These are phyloP conservation scores for Cetonia aurata DNA, from an alignment of 2,888 invertebrate genomes.

Conservation along the genomic window DNA sequence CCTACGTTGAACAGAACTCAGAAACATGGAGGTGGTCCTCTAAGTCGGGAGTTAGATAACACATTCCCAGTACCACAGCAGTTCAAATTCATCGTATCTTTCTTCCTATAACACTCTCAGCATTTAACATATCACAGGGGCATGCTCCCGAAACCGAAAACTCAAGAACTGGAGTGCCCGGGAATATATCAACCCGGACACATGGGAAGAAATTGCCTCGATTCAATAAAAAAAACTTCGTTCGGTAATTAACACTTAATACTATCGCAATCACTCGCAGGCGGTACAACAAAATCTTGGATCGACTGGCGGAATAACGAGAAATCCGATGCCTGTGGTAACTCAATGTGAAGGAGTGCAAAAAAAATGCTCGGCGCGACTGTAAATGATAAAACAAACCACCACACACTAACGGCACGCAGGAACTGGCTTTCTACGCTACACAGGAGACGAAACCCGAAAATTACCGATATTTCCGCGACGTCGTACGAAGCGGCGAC, in stretches of 20 bases:
- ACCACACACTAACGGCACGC: slow-evolving; percentile 54
- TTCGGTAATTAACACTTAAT: slow-evolving; percentile 5
- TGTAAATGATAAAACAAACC: slow-evolving; percentile 39
- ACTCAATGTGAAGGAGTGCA: slow-evolving; percentile 27
- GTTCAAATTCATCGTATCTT: slow-evolving; percentile 57
- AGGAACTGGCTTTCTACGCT: slow-evolving; percentile 60
- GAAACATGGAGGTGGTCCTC: slow-evolving; percentile 63
- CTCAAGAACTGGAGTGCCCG: slow-evolving; percentile 22
- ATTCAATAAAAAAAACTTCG: slow-evolving; percentile 22
- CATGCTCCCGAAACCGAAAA: slow-evolving; percentile 28
- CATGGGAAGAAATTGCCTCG: slow-evolving; percentile 37
- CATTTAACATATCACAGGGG: slow-evolving; percentile 40
- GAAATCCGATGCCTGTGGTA: slow-evolving; percentile 22
- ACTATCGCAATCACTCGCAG: slow-evolving; percentile 3
- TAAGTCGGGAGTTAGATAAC: slow-evolving; percentile 60
- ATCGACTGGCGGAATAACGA: slow-evolving; percentile 19
- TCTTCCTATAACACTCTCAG: slow-evolving; percentile 30
- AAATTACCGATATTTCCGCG: slow-evolving; percentile 53
- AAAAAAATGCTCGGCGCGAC: slow-evolving; percentile 37
- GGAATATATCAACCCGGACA: slow-evolving; percentile 45
- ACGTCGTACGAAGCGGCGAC: slow-evolving; percentile 42
- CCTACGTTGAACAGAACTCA: slow-evolving; percentile 63
- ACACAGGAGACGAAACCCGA: slow-evolving; percentile 61
- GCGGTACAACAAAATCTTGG: slow-evolving; percentile 1
- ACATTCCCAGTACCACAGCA: slow-evolving; percentile 51